phyloP scores from a whole-genome alignment of 2,113 vertebrate species.

The Pelvicachromis taeniatus region DNA sequence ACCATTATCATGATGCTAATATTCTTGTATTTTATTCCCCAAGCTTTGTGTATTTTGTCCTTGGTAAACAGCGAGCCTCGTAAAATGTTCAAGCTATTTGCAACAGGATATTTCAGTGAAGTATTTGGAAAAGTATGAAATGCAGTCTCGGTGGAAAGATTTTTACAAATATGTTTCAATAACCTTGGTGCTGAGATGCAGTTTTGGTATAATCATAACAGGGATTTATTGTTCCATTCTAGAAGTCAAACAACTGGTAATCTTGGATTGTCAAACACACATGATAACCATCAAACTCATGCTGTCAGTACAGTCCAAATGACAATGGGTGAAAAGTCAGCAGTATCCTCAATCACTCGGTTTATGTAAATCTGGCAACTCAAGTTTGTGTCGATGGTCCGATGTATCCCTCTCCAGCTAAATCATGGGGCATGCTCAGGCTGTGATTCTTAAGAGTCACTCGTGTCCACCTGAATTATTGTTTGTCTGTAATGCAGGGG shows the following conservation, averaged over 20 bases:
- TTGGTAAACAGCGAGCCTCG: neutral
- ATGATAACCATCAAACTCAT: neutral
- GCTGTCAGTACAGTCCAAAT: neutral
- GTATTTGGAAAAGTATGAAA: neutral
- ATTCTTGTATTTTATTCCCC: neutral
- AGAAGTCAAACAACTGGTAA: conserved; percentile 3
- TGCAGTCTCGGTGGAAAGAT: neutral
- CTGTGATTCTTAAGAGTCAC: conserved; percentile 73
- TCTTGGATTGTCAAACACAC: conserved; percentile 2
- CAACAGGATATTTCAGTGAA: neutral
- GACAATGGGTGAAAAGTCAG: conserved; percentile 7
- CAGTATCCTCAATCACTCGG: conserved; percentile 24
- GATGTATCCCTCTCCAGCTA: conserved; percentile 37
- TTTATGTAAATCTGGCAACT: conserved; percentile 56
- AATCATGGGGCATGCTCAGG: conserved; percentile 42
- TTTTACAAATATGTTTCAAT: conserved; percentile 4
- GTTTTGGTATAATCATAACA: neutral
- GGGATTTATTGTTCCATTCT: neutral
- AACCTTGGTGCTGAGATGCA: neutral
- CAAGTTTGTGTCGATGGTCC: conserved; percentile 33
- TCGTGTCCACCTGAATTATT: conserved; percentile 76
- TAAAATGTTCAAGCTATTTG: conserved; percentile 10
- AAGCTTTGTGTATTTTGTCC: neutral
- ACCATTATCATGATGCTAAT: conserved; percentile 12
- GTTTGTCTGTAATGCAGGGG: conserved; percentile 71